Conservation (phyloP, 2,888 invertebrate genomes). For the Acleris literana region DNA sequence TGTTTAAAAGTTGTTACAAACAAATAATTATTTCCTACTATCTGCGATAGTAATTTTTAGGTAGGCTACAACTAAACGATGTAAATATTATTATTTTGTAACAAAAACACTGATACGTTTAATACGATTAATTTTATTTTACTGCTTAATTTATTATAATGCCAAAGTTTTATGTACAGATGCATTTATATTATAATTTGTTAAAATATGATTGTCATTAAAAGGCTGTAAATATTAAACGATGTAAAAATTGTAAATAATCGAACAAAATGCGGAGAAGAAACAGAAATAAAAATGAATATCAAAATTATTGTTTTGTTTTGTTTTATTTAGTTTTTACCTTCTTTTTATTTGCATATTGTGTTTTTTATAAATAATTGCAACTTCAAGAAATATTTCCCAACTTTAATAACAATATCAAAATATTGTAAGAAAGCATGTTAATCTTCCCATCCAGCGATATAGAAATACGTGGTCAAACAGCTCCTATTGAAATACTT, state of each 20-base stretch:
- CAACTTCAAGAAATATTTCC: background rate
- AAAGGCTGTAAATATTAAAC: slow-evolving; percentile 72
- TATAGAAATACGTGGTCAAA: background rate
- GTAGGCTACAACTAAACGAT: slow-evolving; percentile 52
- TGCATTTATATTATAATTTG: slow-evolving; percentile 69
- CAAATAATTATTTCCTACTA: slow-evolving; percentile 69
- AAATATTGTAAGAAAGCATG: background rate
- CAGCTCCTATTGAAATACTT: background rate
- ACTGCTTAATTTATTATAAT: slow-evolving; percentile 70
- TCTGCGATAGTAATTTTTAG: slow-evolving; percentile 79
- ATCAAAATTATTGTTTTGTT: slow-evolving; percentile 77
- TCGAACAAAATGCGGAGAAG: slow-evolving; percentile 69
- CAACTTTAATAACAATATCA: background rate
- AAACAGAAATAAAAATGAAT: slow-evolving; percentile 72
- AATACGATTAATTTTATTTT: slow-evolving; percentile 34
- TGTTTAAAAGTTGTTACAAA: slow-evolving; percentile 62
- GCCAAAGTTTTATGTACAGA: slow-evolving; percentile 81
- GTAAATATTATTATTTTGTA: slow-evolving; percentile 59
- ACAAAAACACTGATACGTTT: slow-evolving; percentile 37
- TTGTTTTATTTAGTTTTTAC: slow-evolving; percentile 68
- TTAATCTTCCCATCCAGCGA: background rate
- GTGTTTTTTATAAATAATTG: background rate
- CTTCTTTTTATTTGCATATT: slow-evolving; percentile 24
- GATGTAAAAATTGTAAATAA: slow-evolving; percentile 65
- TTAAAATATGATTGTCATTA: slow-evolving; percentile 57